These are phyloP conservation scores for Gallinago undulata DNA, from an alignment of 2,113 vertebrate genomes.

Conservation along the genomic window DNA sequence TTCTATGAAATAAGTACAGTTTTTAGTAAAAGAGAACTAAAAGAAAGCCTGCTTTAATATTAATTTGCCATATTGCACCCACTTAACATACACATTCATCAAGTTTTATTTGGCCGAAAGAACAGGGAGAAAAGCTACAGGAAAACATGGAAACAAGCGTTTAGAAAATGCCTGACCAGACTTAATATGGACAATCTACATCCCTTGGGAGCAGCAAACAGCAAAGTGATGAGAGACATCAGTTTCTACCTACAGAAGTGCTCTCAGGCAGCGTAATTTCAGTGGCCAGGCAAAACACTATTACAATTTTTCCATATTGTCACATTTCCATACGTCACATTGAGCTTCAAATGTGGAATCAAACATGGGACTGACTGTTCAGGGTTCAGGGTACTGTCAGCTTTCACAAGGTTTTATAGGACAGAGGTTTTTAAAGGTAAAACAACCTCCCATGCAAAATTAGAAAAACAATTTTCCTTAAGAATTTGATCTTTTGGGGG, in stretches of 20 bases:
- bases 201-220: not conserved
- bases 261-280: fast-evolving
- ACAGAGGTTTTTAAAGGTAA: not conserved
- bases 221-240: not conserved
- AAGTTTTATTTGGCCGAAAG: not conserved
- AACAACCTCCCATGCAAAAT: not conserved
- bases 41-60: not conserved
- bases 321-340: too few relatives aligned
- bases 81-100: not conserved
- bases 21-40: not conserved
- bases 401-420: not conserved
- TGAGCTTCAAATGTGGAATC: not conserved
- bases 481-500: not conserved
- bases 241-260: not conserved
- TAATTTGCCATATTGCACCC: not conserved
- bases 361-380: too few relatives aligned
- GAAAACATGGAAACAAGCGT: not conserved
- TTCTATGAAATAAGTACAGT: not conserved
- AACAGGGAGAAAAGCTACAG: not conserved
- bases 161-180: not conserved
- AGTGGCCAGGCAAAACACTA: not conserved
- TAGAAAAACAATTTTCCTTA: not conserved
- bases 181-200: not conserved
- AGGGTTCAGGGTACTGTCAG: fast-evolving
- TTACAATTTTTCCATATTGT: not conserved